A percentile compares a stretch with the other conserved stretches of the same genome.
Conservation (phyloP, 2,797 vertebrate genomes). For the Arnoldichthys spilopterus region DNA sequence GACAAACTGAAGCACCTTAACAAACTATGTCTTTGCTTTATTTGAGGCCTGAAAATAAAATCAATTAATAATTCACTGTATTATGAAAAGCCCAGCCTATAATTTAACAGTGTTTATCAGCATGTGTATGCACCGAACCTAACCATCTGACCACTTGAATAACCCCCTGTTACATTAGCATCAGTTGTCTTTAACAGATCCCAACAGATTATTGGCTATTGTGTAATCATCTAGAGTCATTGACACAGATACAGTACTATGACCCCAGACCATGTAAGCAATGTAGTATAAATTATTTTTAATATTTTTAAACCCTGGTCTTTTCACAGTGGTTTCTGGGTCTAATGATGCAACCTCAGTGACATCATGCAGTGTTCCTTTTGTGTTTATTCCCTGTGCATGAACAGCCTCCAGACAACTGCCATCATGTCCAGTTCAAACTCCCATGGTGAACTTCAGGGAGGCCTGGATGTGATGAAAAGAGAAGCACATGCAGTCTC, state of each 20-base stretch:
- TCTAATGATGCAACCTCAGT: constrained; percentile 17
- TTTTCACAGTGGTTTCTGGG: background rate
- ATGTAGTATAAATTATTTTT: background rate
- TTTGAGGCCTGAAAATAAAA: no score
- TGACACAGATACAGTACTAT: background rate
- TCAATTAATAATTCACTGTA: no score
- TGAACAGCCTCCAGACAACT: constrained; percentile 12
- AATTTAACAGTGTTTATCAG: no score
- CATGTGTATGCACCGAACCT: background rate
- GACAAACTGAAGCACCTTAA: no score
- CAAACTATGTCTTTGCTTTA: no score
- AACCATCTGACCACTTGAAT: background rate
- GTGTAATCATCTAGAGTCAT: background rate
- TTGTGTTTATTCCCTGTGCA: constrained; percentile 4
- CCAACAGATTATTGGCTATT: background rate
- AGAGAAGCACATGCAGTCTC: constrained; percentile 6
- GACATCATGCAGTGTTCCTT: background rate
- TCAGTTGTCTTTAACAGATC: background rate
- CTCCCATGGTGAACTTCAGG: constrained; percentile 11
- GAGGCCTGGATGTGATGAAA: background rate
- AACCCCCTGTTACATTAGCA: background rate
- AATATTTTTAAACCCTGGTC: background rate
- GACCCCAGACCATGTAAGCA: background rate
- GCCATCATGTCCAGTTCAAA: constrained; percentile 3
- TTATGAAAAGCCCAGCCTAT: no score